phyloP scores from a whole-genome alignment of 2,888 invertebrate species.

The Megaustenia siamemsis region DNA sequence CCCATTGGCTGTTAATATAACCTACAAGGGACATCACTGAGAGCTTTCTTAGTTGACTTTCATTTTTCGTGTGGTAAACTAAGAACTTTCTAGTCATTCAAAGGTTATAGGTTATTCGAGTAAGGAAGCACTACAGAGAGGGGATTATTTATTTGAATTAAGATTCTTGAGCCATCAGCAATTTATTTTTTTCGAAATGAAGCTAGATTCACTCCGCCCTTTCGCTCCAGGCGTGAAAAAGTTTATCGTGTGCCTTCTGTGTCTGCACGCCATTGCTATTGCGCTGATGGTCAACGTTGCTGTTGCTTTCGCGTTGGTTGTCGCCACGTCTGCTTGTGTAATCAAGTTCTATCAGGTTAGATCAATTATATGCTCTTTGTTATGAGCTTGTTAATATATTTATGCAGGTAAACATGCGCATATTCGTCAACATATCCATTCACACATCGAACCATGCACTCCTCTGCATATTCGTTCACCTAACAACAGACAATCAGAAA shows the following conservation, averaged over 20 bases:
- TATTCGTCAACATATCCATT: too few relatives aligned
- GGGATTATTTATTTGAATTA: neutral
- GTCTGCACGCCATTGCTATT: conserved; percentile 21
- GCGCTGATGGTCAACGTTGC: conserved; percentile 35
- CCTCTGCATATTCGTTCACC: too few relatives aligned
- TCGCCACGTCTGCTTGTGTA: conserved; percentile 8
- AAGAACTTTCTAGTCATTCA: conserved; percentile 14
- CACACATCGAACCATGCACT: too few relatives aligned
- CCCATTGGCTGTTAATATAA: neutral
- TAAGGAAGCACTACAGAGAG: neutral
- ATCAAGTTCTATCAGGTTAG: conserved; percentile 42
- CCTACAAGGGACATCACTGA: neutral
- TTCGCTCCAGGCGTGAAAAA: conserved; percentile 41
- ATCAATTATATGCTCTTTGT: too few relatives aligned
- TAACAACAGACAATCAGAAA: too few relatives aligned
- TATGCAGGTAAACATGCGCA: too few relatives aligned
- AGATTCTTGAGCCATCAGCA: conserved; percentile 2
- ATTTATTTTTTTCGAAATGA: conserved; percentile 20
- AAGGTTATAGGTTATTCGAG: neutral
- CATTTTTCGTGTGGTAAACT: conserved; percentile 1
- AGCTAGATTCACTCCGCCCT: conserved; percentile 31
- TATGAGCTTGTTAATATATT: too few relatives aligned
- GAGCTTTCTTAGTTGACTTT: conserved; percentile 28
- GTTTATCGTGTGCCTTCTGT: conserved; percentile 24
- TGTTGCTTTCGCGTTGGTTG: conserved; percentile 26